phyloP scores from a whole-genome alignment of 2,888 invertebrate species.

The Stegophylla sp. region DNA sequence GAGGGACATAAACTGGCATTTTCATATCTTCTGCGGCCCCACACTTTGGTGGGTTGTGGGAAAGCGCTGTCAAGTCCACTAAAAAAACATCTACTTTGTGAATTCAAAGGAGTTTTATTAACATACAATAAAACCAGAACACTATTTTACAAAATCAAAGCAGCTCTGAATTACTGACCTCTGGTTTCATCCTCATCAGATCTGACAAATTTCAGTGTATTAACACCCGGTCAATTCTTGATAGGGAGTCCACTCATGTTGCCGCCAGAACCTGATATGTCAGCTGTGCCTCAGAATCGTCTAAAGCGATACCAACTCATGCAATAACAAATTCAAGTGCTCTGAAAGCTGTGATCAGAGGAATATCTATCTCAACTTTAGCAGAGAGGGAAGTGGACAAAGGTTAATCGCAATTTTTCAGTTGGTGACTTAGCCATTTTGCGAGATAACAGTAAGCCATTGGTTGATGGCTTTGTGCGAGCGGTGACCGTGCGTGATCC shows the following conservation, averaged over 20 bases:
- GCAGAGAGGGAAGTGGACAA: conserved; percentile 60
- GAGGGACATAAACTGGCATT: conserved; percentile 61
- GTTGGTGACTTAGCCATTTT: conserved; percentile 59
- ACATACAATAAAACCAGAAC: conserved; percentile 62
- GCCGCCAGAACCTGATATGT: conserved; percentile 61
- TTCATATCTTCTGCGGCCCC: conserved; percentile 62
- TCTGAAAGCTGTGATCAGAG: conserved; percentile 62
- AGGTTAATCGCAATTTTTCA: conserved; percentile 23
- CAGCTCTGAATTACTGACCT: conserved; percentile 61
- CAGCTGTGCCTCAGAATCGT: conserved; percentile 60
- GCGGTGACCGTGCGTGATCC: too few species aligned
- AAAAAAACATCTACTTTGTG: conserved; percentile 62
- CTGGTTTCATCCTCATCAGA: conserved; percentile 60
- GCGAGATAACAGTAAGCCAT: conserved; percentile 11
- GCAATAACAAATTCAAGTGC: conserved; percentile 59
- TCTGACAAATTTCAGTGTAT: conserved; percentile 60
- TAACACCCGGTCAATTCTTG: too few species aligned
- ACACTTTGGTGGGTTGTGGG: conserved; percentile 63
- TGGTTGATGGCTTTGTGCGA: too few species aligned
- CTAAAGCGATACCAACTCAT: conserved; percentile 61
- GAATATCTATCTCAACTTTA: conserved; percentile 60
- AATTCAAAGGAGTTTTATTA: conserved; percentile 61
- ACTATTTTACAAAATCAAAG: conserved; percentile 60
- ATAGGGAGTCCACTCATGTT: conserved; percentile 60
- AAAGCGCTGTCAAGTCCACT: conserved; percentile 63